These are phyloP conservation scores for Oplegnathus fasciatus DNA, from an alignment of 2,113 vertebrate species.

Conservation along the genomic window DNA sequence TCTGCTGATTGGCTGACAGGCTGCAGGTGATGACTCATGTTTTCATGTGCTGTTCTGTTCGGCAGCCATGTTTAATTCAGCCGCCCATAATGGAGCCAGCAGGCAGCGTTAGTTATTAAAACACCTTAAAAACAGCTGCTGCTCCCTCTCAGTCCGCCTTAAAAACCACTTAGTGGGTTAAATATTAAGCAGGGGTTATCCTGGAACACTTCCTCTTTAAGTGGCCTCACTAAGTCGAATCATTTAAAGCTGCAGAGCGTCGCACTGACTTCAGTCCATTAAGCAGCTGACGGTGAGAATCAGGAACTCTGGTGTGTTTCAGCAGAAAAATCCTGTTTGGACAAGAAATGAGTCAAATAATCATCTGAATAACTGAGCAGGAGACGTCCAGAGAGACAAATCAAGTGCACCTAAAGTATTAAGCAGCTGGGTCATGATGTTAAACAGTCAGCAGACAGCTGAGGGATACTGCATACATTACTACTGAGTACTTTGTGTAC, in stretches of 20 bases:
- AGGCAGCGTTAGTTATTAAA: constrained; percentile 66
- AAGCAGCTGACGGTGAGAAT: not conserved
- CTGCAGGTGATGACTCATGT: not conserved
- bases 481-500: not conserved
- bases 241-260: constrained; percentile 10
- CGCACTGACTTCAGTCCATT: constrained; percentile 32
- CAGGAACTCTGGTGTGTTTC: not conserved
- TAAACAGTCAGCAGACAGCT: not conserved
- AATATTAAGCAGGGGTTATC: constrained; percentile 56
- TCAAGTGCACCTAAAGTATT: constrained; percentile 26
- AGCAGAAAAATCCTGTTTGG: constrained; percentile 2
- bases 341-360: constrained; percentile 58
- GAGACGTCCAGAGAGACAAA: not conserved
- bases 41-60: not conserved
- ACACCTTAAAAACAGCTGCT: constrained; percentile 27
- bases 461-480: not conserved
- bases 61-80: constrained; percentile 65
- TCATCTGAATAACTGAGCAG: constrained; percentile 46
- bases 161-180: constrained; percentile 52
- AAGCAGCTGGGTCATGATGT: constrained; percentile 2
- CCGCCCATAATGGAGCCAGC: not conserved
- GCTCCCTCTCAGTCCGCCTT: not conserved
- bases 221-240: constrained; percentile 11
- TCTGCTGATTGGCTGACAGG: constrained; percentile 13
- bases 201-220: constrained; percentile 35